A percentile compares a stretch with the other conserved stretches of the same genome.
Evolutionary conservation across 53 echinoderm and acorn worm genomes (phyloP).

Genomic region (Paracentrotus lividus): DNA sequence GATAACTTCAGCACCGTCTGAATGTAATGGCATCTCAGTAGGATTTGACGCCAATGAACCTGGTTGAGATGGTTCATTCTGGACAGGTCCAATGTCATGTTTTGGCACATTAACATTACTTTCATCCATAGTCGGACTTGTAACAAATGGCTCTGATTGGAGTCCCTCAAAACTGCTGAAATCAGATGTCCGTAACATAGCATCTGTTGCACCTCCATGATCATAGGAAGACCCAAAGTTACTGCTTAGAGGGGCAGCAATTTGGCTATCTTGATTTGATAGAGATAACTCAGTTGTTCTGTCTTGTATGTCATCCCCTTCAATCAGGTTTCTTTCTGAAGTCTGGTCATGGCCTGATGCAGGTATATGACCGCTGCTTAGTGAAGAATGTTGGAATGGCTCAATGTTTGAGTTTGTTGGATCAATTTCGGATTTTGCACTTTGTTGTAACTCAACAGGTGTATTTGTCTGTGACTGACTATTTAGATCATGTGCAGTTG

Average conservation of each 20-base stretch:
- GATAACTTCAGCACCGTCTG: not conserved
- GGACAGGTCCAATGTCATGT: slow-evolving; percentile 24
- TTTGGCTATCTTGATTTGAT: not conserved
- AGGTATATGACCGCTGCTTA: slow-evolving; percentile 32
- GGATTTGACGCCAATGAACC: slow-evolving; percentile 5
- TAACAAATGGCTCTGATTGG: not conserved
- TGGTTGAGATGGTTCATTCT: not conserved
- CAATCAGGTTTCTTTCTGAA: not conserved
- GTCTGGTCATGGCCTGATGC: not conserved
- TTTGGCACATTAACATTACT: slow-evolving; percentile 19
- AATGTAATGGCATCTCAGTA: not conserved
- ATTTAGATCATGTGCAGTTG: not conserved
- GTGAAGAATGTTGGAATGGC: slow-evolving; percentile 12
- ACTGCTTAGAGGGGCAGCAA: not conserved
- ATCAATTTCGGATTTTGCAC: slow-evolving; percentile 11
- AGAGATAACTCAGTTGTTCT: not conserved
- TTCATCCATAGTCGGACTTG: not conserved
- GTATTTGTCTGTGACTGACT: slow-evolving; percentile 1
- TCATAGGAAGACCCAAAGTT: slow-evolving; percentile 21
- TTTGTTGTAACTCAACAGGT: not conserved
- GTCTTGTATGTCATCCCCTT: not conserved
- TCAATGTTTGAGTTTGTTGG: slow-evolving; percentile 31
- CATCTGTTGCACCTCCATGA: not conserved
- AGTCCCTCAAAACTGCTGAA: not conserved
- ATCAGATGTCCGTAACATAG: too few relatives aligned